A percentile compares a stretch with the other conserved stretches of the same genome.
Conservation (phyloP, 2,888 invertebrate genomes). For the Aporophyla nigra region DNA sequence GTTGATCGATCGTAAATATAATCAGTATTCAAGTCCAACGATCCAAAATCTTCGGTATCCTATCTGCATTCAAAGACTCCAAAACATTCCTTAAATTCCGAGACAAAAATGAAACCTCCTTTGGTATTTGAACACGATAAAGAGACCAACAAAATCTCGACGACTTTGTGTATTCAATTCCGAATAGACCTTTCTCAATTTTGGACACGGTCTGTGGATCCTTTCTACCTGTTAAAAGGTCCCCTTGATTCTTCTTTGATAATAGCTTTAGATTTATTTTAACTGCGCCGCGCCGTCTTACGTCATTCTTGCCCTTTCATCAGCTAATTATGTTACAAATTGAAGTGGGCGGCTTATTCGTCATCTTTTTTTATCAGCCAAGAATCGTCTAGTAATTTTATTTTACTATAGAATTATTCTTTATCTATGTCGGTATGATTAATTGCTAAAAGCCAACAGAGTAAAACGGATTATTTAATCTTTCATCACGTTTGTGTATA, state of each 20-base stretch:
- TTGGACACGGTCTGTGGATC: constrained; percentile 15
- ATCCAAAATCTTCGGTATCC: constrained; percentile 23
- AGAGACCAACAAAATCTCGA: constrained; percentile 1
- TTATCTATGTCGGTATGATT: constrained; percentile 33
- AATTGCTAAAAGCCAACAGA: constrained; percentile 43
- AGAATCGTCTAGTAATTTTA: constrained; percentile 4
- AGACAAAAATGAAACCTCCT: constrained; percentile 7
- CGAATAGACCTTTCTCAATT: constrained; percentile 9
- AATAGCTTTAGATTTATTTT: constrained; percentile 18
- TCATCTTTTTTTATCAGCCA: constrained; percentile 22
- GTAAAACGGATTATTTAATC: constrained; percentile 51
- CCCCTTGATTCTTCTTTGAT: neutral
- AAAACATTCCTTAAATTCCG: constrained; percentile 23
- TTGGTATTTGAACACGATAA: constrained; percentile 33
- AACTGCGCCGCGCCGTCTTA: constrained; percentile 30
- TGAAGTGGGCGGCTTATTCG: neutral
- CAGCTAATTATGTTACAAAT: constrained; percentile 12
- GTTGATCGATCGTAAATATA: constrained; percentile 27
- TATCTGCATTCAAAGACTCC: constrained; percentile 18
- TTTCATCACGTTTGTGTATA: constrained; percentile 52
- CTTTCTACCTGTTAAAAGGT: constrained; percentile 44
- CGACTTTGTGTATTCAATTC: constrained; percentile 22
- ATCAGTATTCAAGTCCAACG: constrained; percentile 34
- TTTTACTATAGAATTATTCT: constrained; percentile 9
- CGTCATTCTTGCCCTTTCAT: constrained; percentile 25